These are phyloP conservation scores for Onthophagus sagittarius DNA, from an alignment of 2,888 invertebrate genomes.

Conservation along the genomic window DNA sequence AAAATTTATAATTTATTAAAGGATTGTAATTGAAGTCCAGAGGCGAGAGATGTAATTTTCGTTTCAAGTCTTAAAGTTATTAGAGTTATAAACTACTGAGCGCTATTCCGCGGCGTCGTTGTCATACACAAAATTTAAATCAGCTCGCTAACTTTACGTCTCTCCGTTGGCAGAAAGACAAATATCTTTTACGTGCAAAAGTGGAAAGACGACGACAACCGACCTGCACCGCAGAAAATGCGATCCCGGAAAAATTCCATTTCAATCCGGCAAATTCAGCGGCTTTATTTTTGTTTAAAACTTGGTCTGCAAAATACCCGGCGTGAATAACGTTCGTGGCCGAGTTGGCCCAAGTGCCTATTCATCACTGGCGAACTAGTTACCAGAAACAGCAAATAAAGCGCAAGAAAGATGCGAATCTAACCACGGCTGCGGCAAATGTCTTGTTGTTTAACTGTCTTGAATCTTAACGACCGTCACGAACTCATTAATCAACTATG, in stretches of 20 bases:
- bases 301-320: background rate
- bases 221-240: background rate
- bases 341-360: slow-evolving; percentile 1
- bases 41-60: background rate
- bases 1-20: too few relatives aligned
- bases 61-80: background rate
- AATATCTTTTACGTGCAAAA: background rate
- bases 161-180: background rate
- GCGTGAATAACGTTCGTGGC: background rate
- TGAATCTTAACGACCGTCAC: background rate
- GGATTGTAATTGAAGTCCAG: background rate
- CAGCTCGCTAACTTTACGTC: background rate
- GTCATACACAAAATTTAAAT: background rate
- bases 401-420: background rate
- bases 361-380: slow-evolving; percentile 10
- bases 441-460: background rate
- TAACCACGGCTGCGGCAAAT: background rate
- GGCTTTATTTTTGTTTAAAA: background rate
- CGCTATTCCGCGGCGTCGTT: background rate
- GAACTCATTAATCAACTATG: background rate
- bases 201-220: background rate
- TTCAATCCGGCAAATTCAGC: background rate
- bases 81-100: background rate
- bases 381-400: slow-evolving; percentile 6
- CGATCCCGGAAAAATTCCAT: background rate